Conservation (phyloP, 2,888 invertebrate genomes). For the Napeogenes sylphis region DNA sequence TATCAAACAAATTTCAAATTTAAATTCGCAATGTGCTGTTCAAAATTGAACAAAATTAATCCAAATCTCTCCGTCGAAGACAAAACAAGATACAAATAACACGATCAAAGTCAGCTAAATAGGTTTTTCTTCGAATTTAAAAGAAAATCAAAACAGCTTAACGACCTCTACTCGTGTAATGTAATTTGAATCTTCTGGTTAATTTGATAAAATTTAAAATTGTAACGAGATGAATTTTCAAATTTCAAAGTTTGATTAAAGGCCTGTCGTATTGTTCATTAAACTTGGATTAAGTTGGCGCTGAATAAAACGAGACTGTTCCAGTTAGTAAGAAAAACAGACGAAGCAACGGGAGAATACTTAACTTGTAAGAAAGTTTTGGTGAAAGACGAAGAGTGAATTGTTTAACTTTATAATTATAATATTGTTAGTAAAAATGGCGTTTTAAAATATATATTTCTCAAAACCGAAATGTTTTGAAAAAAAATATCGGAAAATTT, state of each 20-base stretch:
- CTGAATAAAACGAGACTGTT: constrained; percentile 75
- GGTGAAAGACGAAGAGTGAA: constrained; percentile 29
- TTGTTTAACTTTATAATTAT: background rate
- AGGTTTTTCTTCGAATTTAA: constrained; percentile 64
- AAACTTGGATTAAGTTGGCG: constrained; percentile 79
- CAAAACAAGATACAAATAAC: constrained; percentile 73
- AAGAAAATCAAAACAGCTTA: constrained; percentile 38
- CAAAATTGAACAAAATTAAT: constrained; percentile 32
- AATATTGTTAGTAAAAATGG: too few relatives aligned
- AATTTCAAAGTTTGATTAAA: constrained; percentile 77
- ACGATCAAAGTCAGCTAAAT: constrained; percentile 73
- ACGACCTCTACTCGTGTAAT: constrained; percentile 20
- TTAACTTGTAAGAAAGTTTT: constrained; percentile 56
- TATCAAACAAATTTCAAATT: constrained; percentile 1
- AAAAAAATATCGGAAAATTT: too few relatives aligned
- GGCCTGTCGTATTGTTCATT: constrained; percentile 79
- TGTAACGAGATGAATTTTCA: constrained; percentile 43
- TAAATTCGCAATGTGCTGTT: constrained; percentile 8
- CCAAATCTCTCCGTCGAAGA: constrained; percentile 42
- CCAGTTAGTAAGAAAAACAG: constrained; percentile 75
- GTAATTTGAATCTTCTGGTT: constrained; percentile 35
- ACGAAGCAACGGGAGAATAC: constrained; percentile 39
- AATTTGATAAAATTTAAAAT: constrained; percentile 39
- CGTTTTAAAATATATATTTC: too few relatives aligned
- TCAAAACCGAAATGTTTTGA: too few relatives aligned